Evolutionary conservation across 2,797 vertebrate genomes (phyloP), one percentile per base, ranked within the genome.

Genomic region (Halcyon badia): DNA sequence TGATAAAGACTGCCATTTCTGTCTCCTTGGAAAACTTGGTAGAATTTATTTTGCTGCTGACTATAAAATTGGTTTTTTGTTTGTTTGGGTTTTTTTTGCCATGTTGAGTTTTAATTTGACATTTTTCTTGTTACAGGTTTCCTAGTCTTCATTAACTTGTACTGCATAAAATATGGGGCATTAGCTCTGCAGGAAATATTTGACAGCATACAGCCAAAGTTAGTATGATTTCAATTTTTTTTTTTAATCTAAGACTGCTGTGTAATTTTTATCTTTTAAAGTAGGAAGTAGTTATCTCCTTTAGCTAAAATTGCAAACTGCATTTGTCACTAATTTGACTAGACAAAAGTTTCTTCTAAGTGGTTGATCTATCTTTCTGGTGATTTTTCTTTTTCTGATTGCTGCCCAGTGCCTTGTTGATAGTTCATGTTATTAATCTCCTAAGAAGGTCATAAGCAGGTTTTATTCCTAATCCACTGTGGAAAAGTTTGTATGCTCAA

Each of bases 201-300:
- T 97, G 99, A 99, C 98, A 98, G 98, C 96, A 99, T 99, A 97
- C 99, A 99, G 91, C 99, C 99, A 94, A 99, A 99, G 99, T 99
- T 97, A 98, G 99, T 99, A 83, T 83, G 35, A 62, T 75, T 87
- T 54, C n/a, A 8, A 8, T 48, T 46, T n/a, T 52, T 77, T 41
- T 41, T 62, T 39, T n/a, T n/a, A n/a, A 48, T 89, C 61, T 78
- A 26, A 90, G 51, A 52, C 16, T 35, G 30, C 15, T 80, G 25
- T 79, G 13, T 79, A 60, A 26, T 39, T 84, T 80, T 80, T 68
- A 3, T 72, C 48, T 58, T 51, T 48, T 61, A 30, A 72, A 83
- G 42, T 49, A 62, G 79, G 28, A 78, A 90, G 14, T 37, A 28
- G 10, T 64, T 95, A 33, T 52, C 24, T 80, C 20, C 21, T 66